A percentile compares a stretch with the other conserved stretches of the same genome.
These are phyloP conservation scores for Mythimna pallens DNA, from an alignment of 2,888 invertebrate genomes.

Conservation along the genomic window DNA sequence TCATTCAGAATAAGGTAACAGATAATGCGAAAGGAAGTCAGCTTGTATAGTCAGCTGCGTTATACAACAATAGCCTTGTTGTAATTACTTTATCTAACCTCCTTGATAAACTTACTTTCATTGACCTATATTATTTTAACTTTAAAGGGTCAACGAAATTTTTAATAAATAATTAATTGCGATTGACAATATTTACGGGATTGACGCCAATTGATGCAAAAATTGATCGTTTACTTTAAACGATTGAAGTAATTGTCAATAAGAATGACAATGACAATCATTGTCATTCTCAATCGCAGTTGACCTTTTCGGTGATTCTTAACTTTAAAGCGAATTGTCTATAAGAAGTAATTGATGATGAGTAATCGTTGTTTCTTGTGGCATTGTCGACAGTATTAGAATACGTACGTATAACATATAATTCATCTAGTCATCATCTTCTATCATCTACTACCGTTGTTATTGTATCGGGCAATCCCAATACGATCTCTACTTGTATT, in stretches of 20 bases:
- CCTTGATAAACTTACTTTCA: background rate
- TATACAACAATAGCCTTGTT: conserved; percentile 11
- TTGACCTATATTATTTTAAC: background rate
- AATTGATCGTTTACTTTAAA: too few relatives aligned
- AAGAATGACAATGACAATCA: too few relatives aligned
- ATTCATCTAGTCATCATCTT: background rate
- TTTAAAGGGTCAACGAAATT: too few relatives aligned
- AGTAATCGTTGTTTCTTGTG: background rate
- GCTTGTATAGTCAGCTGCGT: conserved; percentile 31
- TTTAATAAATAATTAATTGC: too few relatives aligned
- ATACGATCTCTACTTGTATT: background rate
- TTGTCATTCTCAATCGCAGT: too few relatives aligned
- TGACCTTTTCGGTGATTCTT: too few relatives aligned
- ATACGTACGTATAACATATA: background rate
- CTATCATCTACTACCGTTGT: too few relatives aligned
- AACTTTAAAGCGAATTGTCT: background rate
- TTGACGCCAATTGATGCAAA: too few relatives aligned
- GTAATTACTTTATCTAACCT: conserved; percentile 14
- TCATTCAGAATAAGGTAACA: conserved; percentile 25
- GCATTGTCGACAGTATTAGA: background rate
- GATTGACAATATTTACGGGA: background rate
- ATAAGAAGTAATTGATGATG: background rate
- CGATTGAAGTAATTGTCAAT: too few relatives aligned
- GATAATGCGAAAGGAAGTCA: conserved; percentile 18
- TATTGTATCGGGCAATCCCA: background rate